These are phyloP conservation scores for Apostichopus parvimensis DNA, from an alignment of 35 echinoderm and acorn worm species.

Conservation along the genomic window DNA sequence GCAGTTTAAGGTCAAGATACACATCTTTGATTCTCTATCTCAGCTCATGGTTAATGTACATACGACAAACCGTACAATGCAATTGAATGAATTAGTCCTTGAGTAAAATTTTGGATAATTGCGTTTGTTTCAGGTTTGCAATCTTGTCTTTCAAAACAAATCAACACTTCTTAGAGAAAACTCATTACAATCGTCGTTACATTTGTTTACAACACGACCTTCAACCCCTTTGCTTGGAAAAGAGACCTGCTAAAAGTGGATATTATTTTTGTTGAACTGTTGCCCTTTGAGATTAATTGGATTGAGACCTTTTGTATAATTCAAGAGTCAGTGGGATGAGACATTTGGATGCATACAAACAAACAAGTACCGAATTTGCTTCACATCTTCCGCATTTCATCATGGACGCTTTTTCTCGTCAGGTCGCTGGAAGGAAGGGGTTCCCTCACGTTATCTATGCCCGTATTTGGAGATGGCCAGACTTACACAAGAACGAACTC, in stretches of 20 bases:
- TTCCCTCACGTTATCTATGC: constrained; percentile 99
- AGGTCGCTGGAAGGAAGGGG: constrained; percentile 96
- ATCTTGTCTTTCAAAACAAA: background rate
- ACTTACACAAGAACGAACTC: constrained; percentile 97
- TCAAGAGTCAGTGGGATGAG: too few species aligned
- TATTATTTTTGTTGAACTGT: background rate
- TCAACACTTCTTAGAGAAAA: background rate
- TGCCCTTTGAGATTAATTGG: background rate
- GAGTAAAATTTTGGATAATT: background rate
- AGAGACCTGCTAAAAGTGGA: background rate
- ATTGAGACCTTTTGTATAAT: background rate
- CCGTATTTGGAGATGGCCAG: constrained; percentile 95
- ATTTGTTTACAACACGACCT: background rate
- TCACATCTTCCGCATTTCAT: background rate
- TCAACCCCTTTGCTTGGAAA: background rate
- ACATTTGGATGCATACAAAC: background rate
- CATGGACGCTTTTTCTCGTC: background rate
- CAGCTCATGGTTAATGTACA: too few species aligned
- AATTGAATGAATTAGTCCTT: background rate
- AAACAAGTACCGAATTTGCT: background rate
- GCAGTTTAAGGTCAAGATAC: too few species aligned
- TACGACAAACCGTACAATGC: too few species aligned
- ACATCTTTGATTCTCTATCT: too few species aligned
- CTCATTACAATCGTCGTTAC: background rate
- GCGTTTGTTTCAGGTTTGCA: background rate